Base-by-base conservation (phyloP, 2,113 vertebrate species). In the Empidonax alnorum region DNA sequence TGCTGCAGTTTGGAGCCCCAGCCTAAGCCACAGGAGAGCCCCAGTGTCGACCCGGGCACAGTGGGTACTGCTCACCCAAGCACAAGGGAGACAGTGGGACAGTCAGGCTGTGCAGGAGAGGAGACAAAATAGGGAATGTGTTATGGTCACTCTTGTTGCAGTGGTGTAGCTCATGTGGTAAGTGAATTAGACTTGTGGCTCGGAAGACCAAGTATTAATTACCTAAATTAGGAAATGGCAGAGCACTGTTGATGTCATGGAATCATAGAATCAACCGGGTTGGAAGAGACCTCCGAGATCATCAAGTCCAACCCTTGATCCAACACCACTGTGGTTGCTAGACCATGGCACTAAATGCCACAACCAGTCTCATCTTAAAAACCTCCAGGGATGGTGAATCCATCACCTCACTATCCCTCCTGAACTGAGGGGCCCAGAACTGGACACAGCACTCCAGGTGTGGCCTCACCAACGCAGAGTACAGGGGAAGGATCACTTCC, bases 91-190 rank as follows among this genome's bases (percentile, higher is more conserved):
- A 39, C 12, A 50, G 37, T 3, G 2, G 16, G 63, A 39, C 30
- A 46, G 22, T 31, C 42, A 62, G 61, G 5, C 55, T 58, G 16
- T 66, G 67, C 6, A 4, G 39, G 44, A 25, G 41, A 66, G 28
- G 18, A 62, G 28, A 18, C 5, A 53, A 49, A 58, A 69, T 0
- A 73, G 19, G 14, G 33, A 47, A 30, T 0, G 0, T 30, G 13
- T 14, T 53, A 27, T 11, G 2, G 18, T 61, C 18, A 4, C 30
- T 76, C 8, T 59, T 58, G 23, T 25, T 68, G 10, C 30, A 69
- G 47, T 27, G 12, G 9, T 25, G 33, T 47, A 83, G 53, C 55
- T 90, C 5, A 3, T 13, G 13, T 41, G 20, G 33, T 24, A 39
- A 17, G 13, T 28, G 13, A n/a, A 15, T 61, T 44, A n/a, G 39